A percentile compares a stretch with the other conserved stretches of the same genome.
These are phyloP conservation scores for Penaeus japonicus DNA, from an alignment of 1,140 invertebrate genomes.

Conservation along the genomic window DNA sequence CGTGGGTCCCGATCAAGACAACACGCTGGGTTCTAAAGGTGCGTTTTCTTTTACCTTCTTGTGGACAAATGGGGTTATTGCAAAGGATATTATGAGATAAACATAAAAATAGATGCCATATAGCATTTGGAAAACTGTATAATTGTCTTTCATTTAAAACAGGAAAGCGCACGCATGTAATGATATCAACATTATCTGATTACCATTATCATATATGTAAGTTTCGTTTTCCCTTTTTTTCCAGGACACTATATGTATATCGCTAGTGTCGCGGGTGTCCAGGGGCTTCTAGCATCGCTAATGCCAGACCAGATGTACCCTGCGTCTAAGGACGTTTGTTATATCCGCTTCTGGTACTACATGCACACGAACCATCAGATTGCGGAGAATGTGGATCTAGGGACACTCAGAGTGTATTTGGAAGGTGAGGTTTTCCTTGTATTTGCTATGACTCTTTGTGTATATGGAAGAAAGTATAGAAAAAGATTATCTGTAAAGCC, in stretches of 20 bases:
- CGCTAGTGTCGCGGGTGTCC: background rate
- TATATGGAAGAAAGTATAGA: background rate
- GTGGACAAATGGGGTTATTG: too few species aligned
- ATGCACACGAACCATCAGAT: conserved; percentile 14
- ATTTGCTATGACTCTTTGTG: background rate
- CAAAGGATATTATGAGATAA: too few species aligned
- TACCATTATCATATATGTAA: background rate
- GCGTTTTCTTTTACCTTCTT: too few species aligned
- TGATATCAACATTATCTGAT: too few species aligned
- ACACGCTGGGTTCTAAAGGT: conserved; percentile 33
- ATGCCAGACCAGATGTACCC: conserved; percentile 16
- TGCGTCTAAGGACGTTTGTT: conserved; percentile 35
- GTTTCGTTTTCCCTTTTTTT: background rate
- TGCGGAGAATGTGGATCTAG: background rate
- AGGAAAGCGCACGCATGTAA: too few species aligned
- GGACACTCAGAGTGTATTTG: conserved; percentile 34
- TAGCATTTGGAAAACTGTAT: too few species aligned
- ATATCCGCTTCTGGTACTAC: conserved; percentile 44
- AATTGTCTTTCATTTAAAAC: too few species aligned
- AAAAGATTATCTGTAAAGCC: too few species aligned
- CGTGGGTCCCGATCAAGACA: conserved; percentile 22
- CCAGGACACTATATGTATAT: conserved; percentile 40
- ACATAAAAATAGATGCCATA: too few species aligned
- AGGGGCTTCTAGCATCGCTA: background rate
- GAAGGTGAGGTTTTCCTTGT: conserved; percentile 10